Evolutionary conservation across 2,888 invertebrate species (phyloP), one percentile per base, ranked within the genome.

Genomic region (Nomada hirtipes): DNA sequence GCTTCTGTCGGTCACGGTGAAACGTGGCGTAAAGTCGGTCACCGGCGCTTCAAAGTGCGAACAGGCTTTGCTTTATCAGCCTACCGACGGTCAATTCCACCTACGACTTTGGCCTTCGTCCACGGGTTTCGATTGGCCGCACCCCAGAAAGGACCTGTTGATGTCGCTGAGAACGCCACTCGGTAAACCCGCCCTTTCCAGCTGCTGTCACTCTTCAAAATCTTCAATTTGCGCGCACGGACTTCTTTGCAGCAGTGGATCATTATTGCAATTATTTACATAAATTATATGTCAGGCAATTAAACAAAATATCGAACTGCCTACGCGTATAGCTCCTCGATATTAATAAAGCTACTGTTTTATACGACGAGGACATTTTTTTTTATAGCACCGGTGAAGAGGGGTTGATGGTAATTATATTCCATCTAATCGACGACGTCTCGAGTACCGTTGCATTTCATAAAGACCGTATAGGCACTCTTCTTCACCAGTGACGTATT

Each of bases 11-110:
- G 61, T 52, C 44, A 52, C 69, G 71, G 82, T 83, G 79, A 89
- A 88, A 76, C 81, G 81, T 83, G 79, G 79, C 81, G 82, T 78
- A 86, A 87, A 88, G 80, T 89, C 86, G 84, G 83, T 86, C 88
- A 83, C 55, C 60, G 74, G 20, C 59, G 71, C 83, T 82, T 86
- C 85, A 85, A 88, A 88, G 88, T 64, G 86, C 79, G 74, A 83
- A 85, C 83, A 71, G 76, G 76, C 60, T 65, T 69, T 63, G 65
- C 74, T 84, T 84, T 83, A 86, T 86, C 84, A 77, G 82, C 64
- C 78, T 69, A 65, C 55, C 73, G 52, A 50, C 71, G 67, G 84
- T 64, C 84, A 83, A 84, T 84, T 88, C 84, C n/a, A 81, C 75
- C 80, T 76, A 82, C 76, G 82, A 87, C 80, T 82, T 86, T 71